These are phyloP conservation scores for Gnathonemus longibarbis DNA, from an alignment of 2,113 vertebrate species.

Conservation along the genomic window DNA sequence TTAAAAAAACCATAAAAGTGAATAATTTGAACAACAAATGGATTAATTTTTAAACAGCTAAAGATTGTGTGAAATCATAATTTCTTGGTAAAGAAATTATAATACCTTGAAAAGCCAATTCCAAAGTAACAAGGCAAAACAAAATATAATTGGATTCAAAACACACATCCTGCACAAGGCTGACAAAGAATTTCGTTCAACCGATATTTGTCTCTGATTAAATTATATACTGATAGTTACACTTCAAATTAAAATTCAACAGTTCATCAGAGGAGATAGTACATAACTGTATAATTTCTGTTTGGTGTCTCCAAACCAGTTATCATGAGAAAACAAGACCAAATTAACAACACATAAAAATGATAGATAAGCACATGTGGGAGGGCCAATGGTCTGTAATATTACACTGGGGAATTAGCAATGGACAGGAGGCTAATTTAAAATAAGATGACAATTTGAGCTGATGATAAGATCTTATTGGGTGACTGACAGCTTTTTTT, in stretches of 20 bases:
- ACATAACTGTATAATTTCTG: background rate
- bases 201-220: conserved; percentile 6
- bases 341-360: background rate
- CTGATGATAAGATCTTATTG: background rate
- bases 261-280: background rate
- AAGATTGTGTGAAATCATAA: background rate
- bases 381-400: background rate
- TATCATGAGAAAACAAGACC: background rate
- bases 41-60: background rate
- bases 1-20: background rate
- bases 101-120: background rate
- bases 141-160: conserved; percentile 5
- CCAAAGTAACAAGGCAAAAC: background rate
- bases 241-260: conserved; percentile 1
- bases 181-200: background rate
- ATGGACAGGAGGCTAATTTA: background rate
- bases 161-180: background rate
- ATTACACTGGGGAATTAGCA: background rate
- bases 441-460: background rate
- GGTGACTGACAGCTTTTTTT: background rate
- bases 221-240: background rate
- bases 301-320: background rate
- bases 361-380: background rate
- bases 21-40: background rate
- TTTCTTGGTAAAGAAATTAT: background rate